Base-by-base conservation (phyloP, 2,113 vertebrate species). In the Podocnemis expansa region DNA sequence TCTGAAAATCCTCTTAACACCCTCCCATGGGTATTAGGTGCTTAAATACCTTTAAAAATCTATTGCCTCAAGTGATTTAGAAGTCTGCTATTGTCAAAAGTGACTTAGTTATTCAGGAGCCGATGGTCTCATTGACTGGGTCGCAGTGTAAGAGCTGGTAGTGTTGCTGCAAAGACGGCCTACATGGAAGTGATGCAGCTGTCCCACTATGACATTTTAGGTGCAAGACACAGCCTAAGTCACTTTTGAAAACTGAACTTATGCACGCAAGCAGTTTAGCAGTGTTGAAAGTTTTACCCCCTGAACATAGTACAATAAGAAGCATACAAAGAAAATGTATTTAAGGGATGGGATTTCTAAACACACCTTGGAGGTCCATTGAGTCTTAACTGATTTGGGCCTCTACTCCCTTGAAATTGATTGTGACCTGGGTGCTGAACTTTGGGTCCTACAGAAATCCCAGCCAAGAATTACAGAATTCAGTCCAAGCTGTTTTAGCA, bases 341-440 rank as follows among this genome's bases (percentile, higher is more conserved):
- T 49, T 41, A 56, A 63, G 34, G 82, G 63, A 9, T 22, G 13
- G 27, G 38, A 21, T 63, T 24, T 51, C 49, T 67, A 63, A 47
- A 76, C 9, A 16, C 16, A 8, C 17, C 25, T 78, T 34, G 51
- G 43, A 29, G 11, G 24, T 10, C 38, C 34, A 22, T 11, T 21
- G n/a, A 70, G 19, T 70, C n/a, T 67, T 70, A 38, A 43, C 21
- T 47, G 55, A 49, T n/a, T 31, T 34, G 31, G 13, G n/a, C 5
- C 4, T 7, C 3, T 0, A 14, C 9, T 47, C 43, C 13, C 10
- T 43, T 3, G 38, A 24, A 51, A 21, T 1, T 2, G 0, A 1
- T n/a, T 43, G 1, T 8, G 8, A 10, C 51, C 56, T 2, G 5
- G 0, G 0, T 11, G 8, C 41, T 60, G 2, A 1, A 2, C 8